Base-by-base conservation (phyloP, 2,888 invertebrate genomes). In the Drosophila rubida region DNA sequence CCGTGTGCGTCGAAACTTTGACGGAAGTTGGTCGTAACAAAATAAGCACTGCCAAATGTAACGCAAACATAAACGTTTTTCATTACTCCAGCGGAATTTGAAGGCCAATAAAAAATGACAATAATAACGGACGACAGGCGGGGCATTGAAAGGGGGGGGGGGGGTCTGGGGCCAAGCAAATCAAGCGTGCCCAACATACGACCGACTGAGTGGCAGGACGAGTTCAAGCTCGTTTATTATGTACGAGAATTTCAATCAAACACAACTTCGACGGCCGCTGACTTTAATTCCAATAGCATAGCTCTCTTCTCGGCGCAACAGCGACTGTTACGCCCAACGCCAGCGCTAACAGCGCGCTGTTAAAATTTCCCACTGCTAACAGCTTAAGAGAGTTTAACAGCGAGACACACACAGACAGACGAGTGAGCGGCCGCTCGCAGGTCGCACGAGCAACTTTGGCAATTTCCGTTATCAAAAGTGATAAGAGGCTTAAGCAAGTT, bases 41-140 rank as follows among this genome's bases (percentile, higher is more conserved):
- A 49, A 71, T 55, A 62, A 69, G 68, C 70, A 73, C 58, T 67
- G 60, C 41, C 46, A 46, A 63, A 55, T 67, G 59, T 71, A 75
- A 79, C 58, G 73, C 77, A 80, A 77, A 78, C 78, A 69, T 75
- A 82, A 83, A 83, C 75, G 86, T 59, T 86, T 81, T 82, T 74
- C 83, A 86, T 82, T 83, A 75, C 81, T 77, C 61, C 57, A 46
- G 57, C 83, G 69, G 63, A 80, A 86, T 78, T 80, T 73, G 60
- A 69, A 69, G 66, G 63, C 49, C 73, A 83, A 83, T 80, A 86
- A 80, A 80, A 82, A 86, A 70, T 71, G 73, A 66, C 75, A 82
- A 86, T 80, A 82, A 83, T 78, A 67, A 58, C 58, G 16, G 64
- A 13, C 32, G 32, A 11, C 32, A 11, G 30, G 1, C 4, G n/a